Conservation (phyloP, 2,113 vertebrate species). For the Falco punctatus region DNA sequence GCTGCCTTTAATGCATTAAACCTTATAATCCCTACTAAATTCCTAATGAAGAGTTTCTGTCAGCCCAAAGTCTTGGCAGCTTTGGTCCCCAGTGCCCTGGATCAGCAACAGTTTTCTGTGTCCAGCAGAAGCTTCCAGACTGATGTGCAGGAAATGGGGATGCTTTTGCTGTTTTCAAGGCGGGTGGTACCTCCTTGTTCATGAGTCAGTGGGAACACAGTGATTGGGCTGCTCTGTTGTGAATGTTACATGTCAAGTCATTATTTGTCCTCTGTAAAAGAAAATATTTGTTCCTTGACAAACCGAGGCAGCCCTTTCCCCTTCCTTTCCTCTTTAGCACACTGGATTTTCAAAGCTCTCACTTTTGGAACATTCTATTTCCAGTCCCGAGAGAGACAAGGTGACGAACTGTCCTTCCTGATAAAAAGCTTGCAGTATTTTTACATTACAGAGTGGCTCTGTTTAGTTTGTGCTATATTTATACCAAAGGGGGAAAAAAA, state of each 20-base stretch:
- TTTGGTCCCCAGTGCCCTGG: neutral
- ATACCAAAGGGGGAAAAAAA: neutral
- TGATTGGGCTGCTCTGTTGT: conserved; percentile 39
- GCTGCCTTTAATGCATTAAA: neutral
- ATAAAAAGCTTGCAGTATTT: conserved; percentile 64
- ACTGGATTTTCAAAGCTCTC: conserved; percentile 52
- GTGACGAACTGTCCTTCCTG: conserved; percentile 56
- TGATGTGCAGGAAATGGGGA: conserved; percentile 10
- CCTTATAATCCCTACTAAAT: neutral
- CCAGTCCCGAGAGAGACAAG: conserved; percentile 54
- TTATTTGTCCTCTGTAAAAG: conserved; percentile 57
- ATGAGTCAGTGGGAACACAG: conserved; percentile 37
- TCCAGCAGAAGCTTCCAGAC: neutral
- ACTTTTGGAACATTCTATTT: conserved; percentile 65
- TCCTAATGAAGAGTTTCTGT: neutral
- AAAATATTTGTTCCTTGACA: conserved; percentile 62
- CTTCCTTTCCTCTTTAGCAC: conserved; percentile 49
- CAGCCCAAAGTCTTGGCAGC: neutral
- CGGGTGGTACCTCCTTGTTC: neutral
- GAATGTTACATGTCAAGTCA: conserved; percentile 55
- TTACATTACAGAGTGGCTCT: conserved; percentile 67
- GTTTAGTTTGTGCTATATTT: conserved; percentile 68
- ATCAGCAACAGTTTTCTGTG: neutral
- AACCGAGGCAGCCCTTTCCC: conserved; percentile 28
- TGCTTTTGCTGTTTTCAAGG: conserved; percentile 51